Conservation (phyloP, 2,113 vertebrate genomes). For the Ceyx melanurus region DNA sequence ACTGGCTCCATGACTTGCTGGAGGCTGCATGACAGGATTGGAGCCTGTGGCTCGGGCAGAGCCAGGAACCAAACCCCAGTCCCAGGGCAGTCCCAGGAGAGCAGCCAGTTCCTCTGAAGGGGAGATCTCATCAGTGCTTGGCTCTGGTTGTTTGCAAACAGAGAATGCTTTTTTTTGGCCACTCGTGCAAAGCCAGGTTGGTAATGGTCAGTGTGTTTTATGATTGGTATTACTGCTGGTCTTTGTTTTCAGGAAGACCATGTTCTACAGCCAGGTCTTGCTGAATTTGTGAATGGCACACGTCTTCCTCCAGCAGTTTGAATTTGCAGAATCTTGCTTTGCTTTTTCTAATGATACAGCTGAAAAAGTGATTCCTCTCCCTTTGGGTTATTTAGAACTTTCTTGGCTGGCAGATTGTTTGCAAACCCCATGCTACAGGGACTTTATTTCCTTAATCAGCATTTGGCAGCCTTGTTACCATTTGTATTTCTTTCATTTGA, state of each 20-base stretch:
- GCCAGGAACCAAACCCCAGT: fast-evolving
- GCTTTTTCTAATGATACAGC: neutral
- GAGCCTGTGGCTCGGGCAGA: fast-evolving
- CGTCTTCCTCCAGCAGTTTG: neutral
- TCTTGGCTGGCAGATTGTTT: neutral
- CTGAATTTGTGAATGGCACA: neutral
- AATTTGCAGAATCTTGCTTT: neutral
- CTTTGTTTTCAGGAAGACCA: neutral
- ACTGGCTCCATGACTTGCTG: fast-evolving
- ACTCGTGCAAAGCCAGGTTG: neutral
- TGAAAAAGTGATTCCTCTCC: neutral
- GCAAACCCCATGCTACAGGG: neutral
- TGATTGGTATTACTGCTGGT: neutral
- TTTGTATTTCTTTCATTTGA: neutral
- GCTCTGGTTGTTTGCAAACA: neutral
- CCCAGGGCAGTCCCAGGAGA: neutral
- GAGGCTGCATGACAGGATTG: neutral
- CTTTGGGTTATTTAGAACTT: neutral
- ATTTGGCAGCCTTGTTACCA: neutral
- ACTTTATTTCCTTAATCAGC: neutral
- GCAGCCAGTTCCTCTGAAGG: neutral
- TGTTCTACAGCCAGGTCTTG: neutral
- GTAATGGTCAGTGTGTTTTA: neutral
- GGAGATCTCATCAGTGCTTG: neutral
- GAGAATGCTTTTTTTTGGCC: neutral